A percentile compares a stretch with the other conserved stretches of the same genome.
phyloP scores from a whole-genome alignment of 2,888 invertebrate genomes.

The Criorhina ranunculi region DNA sequence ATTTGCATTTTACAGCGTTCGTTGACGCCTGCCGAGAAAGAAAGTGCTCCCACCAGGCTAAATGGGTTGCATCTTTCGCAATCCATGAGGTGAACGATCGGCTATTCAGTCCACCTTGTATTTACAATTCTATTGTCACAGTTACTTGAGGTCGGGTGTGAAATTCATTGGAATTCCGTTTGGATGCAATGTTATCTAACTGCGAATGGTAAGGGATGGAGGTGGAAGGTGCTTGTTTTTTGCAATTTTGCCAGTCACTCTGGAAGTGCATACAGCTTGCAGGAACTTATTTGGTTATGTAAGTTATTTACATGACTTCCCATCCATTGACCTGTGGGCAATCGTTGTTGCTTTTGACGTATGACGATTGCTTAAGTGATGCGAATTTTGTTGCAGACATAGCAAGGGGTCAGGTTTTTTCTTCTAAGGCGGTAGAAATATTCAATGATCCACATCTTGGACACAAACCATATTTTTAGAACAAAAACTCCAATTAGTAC shows the following conservation, averaged over 20 bases:
- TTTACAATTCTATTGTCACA: slow-evolving; percentile 76
- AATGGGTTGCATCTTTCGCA: slow-evolving; percentile 57
- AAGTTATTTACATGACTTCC: slow-evolving; percentile 43
- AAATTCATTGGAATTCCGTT: slow-evolving; percentile 66
- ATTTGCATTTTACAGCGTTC: slow-evolving; percentile 40
- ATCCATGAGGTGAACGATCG: slow-evolving; percentile 61
- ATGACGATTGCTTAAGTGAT: slow-evolving; percentile 14
- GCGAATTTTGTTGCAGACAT: background rate
- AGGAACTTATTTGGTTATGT: slow-evolving; percentile 43
- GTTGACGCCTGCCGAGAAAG: slow-evolving; percentile 32
- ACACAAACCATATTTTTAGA: no score
- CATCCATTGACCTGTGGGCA: slow-evolving; percentile 48
- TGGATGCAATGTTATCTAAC: slow-evolving; percentile 60
- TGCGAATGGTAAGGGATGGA: slow-evolving; percentile 25
- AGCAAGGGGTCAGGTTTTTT: no score
- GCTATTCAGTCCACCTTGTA: slow-evolving; percentile 75
- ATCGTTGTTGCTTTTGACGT: background rate
- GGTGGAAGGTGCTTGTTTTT: slow-evolving; percentile 20
- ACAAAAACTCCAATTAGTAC: no score
- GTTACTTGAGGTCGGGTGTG: slow-evolving; percentile 63
- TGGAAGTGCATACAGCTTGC: slow-evolving; percentile 18
- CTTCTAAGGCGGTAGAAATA: no score
- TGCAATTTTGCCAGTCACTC: background rate
- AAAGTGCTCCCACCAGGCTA: slow-evolving; percentile 10
- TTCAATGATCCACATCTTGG: no score